A percentile compares a stretch with the other conserved stretches of the same genome.
Evolutionary conservation across 2,113 vertebrate species (phyloP).

Genomic region (Equus przewalskii): DNA sequence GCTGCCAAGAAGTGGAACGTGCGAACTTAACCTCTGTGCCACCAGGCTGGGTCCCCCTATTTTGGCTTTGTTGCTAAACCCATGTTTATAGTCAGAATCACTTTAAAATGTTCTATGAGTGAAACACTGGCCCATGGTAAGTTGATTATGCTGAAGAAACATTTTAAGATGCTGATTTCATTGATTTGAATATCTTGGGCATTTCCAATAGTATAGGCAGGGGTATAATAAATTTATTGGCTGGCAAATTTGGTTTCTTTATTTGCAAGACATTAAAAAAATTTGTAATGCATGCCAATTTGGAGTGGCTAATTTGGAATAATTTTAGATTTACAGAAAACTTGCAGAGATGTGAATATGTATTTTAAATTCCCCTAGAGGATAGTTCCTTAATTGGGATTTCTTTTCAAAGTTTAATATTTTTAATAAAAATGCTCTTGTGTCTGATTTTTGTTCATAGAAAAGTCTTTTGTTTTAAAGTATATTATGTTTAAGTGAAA

Average conservation of each 20-base stretch:
- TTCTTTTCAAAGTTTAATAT: not conserved
- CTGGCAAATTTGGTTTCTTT: not conserved
- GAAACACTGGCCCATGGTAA: not conserved
- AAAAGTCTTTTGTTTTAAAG: not conserved
- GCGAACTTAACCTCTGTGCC: no score
- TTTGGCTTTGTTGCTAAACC: conserved; percentile 31
- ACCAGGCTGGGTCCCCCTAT: not conserved
- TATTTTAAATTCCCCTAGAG: not conserved
- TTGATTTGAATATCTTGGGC: conserved; percentile 6
- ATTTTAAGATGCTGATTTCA: conserved; percentile 31
- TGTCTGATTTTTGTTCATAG: not conserved
- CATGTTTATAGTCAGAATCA: not conserved
- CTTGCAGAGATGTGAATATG: not conserved
- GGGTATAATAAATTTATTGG: conserved; percentile 17
- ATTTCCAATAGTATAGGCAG: not conserved
- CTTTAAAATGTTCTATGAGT: conserved; percentile 13
- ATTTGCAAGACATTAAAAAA: conserved; percentile 27
- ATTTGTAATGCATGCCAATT: not conserved
- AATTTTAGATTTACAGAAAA: conserved; percentile 33
- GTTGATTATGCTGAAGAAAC: not conserved
- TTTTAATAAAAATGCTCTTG: conserved; percentile 18
- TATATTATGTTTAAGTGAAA: not conserved
- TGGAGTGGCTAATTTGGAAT: not conserved
- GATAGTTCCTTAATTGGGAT: not conserved
- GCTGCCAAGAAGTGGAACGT: no score